These are phyloP conservation scores for Hydractinia echinata DNA, from an alignment of 30 jellyfish, hydroid and myxozoan genomes.

Conservation along the genomic window DNA sequence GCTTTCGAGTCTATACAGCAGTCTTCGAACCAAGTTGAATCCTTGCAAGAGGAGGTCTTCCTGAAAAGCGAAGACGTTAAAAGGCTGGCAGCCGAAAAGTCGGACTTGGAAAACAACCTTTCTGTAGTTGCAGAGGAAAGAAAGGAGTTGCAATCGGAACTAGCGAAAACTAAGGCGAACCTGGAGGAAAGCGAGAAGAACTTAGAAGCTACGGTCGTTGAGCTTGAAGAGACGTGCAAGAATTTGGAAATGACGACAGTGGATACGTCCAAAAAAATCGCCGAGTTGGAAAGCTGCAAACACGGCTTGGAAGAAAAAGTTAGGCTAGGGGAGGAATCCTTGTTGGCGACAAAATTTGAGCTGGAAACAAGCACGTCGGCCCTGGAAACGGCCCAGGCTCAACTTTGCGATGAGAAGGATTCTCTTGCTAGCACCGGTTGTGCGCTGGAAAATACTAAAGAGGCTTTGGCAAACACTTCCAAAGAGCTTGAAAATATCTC, in stretches of 20 bases:
- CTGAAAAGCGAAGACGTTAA: not conserved
- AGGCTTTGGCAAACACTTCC: not conserved
- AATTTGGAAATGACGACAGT: too few relatives aligned
- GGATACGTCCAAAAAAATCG: too few relatives aligned
- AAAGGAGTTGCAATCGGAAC: not conserved
- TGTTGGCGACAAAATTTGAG: not conserved
- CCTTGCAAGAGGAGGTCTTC: not conserved
- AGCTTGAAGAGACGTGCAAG: not conserved
- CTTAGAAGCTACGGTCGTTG: not conserved
- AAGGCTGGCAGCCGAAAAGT: not conserved
- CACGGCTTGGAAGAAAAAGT: conserved; percentile 7
- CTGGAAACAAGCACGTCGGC: not conserved
- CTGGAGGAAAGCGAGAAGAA: not conserved
- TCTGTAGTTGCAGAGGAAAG: not conserved
- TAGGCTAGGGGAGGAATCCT: not conserved
- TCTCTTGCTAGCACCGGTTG: not conserved
- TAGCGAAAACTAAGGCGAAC: not conserved
- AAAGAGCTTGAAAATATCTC: not conserved
- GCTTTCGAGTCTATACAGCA: not conserved
- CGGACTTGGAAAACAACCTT: not conserved
- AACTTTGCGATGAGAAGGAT: not conserved
- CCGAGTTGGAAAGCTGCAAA: not conserved
- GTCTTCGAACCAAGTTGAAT: not conserved
- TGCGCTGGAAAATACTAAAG: not conserved
- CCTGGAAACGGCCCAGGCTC: not conserved